A percentile compares a stretch with the other conserved stretches of the same genome.
These are phyloP conservation scores for Girardinus metallicus DNA, from an alignment of 2,797 vertebrate genomes.

Conservation along the genomic window DNA sequence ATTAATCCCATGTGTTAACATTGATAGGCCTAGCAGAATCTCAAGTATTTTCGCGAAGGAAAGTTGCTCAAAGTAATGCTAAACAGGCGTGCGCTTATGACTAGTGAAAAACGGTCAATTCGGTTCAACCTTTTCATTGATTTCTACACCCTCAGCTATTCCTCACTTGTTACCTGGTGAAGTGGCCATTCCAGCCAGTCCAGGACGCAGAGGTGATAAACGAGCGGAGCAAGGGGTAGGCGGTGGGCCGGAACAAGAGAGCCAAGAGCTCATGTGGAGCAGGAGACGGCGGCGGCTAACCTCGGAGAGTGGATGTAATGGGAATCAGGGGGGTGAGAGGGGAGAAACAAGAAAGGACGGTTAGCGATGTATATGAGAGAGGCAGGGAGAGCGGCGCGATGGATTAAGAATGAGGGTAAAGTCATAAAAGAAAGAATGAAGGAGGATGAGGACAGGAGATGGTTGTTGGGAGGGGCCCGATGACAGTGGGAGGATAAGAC, in stretches of 20 bases:
- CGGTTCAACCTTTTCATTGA: conserved; percentile 13
- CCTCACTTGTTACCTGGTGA: conserved; percentile 42
- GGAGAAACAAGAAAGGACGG: conserved; percentile 26
- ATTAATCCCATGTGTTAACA: too few species aligned
- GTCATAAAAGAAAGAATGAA: conserved; percentile 43
- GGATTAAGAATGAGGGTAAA: conserved; percentile 32
- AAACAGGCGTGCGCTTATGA: conserved; percentile 17
- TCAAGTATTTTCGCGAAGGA: background rate
- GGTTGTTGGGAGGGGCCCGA: conserved; percentile 21
- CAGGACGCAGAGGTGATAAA: conserved; percentile 51
- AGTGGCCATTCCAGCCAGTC: conserved; percentile 27
- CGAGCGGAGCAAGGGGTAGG: conserved; percentile 39
- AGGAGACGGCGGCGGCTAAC: conserved; percentile 2
- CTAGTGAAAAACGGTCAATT: conserved; percentile 5
- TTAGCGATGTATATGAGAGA: conserved; percentile 39
- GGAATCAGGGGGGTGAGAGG: conserved; percentile 39
- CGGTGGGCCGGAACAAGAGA: background rate
- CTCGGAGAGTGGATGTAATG: conserved; percentile 50
- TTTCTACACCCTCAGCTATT: conserved; percentile 26
- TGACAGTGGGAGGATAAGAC: conserved; percentile 16
- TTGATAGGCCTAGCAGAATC: too few species aligned
- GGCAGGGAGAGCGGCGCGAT: conserved; percentile 24
- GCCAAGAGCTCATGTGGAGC: conserved; percentile 32
- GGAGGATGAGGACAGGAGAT: conserved; percentile 40
- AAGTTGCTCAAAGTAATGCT: background rate